Conservation (phyloP, 2,113 vertebrate species). For the Guaruba guarouba region DNA sequence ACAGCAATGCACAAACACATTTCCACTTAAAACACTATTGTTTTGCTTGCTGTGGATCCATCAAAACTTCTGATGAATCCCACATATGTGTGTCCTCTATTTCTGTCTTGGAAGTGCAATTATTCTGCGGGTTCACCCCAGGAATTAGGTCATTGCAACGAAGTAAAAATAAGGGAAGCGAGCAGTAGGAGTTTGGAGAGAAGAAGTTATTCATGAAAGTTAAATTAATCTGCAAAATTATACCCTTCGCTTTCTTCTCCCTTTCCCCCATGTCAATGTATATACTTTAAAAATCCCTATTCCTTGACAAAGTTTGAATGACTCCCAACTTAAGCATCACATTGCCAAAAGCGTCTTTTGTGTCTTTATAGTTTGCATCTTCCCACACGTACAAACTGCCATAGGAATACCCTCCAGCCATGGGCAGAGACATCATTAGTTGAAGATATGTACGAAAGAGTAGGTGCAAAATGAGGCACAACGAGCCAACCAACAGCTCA, state of each 20-base stretch:
- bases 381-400: background rate
- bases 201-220: background rate
- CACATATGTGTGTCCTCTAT: background rate
- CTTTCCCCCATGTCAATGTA: background rate
- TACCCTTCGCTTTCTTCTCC: background rate
- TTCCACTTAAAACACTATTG: background rate
- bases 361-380: slow-evolving; percentile 8
- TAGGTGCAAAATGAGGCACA: background rate
- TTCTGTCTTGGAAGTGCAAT: background rate
- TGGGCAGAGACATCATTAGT: background rate
- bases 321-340: background rate
- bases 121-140: background rate
- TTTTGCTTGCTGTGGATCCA: background rate
- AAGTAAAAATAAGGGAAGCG: background rate
- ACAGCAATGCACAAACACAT: background rate
- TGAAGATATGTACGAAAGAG: background rate
- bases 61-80: background rate
- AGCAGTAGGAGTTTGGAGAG: background rate
- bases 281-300: background rate
- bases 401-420: background rate
- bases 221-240: background rate
- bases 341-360: background rate
- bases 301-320: background rate
- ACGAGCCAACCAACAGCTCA: background rate
- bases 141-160: background rate